Evolutionary conservation across 2,797 vertebrate genomes (phyloP), one percentile per base, ranked within the genome.

Genomic region (Galagoides demidoff): DNA sequence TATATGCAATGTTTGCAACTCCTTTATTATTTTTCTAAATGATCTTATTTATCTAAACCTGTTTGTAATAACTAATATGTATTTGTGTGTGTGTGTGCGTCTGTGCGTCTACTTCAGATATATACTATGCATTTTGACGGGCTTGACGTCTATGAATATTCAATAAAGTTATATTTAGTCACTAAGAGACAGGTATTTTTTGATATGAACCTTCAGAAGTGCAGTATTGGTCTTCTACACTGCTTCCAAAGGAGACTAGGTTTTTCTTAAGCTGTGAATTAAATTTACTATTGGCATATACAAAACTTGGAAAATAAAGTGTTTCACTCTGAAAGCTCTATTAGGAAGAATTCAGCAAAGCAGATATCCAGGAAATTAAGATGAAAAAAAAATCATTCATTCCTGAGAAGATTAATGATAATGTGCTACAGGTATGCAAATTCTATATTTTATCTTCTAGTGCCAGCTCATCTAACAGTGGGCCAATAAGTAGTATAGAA

Each of bases 391-490:
- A 93, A 79, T 61, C 63, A 39, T 52, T 92, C 37, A 76, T 14
- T 83, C 94, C 5, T 31, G 88, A 70, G 37, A 89, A 92, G 81
- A 86, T 93, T 77, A 77, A 89, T 81, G 52, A 37, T 84, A 66
- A 76, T 27, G 2, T 86, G 31, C 11, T 70, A 59, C n/a, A 39
- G 14, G 23, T 68, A 52, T 86, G 89, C 34, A 77, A 70, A 45
- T 84, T 94, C n/a, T 43, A 34, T n/a, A 49, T 70, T 84, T 79
- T 81, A 55, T 89, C 23, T 74, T 85, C 39, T 17, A 25, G 14
- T 85, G 92, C 87, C 55, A 64, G 63, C 3, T 90, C 45, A 82
- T 90, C 13, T 57, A 93, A 89, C 23, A 86, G 63, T 66, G 19
- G 45, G 16, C 49, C 34, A 84, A 45, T 76, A 74, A 92, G 59